Conservation (phyloP, 2,113 vertebrate genomes). For the Progne subis region DNA sequence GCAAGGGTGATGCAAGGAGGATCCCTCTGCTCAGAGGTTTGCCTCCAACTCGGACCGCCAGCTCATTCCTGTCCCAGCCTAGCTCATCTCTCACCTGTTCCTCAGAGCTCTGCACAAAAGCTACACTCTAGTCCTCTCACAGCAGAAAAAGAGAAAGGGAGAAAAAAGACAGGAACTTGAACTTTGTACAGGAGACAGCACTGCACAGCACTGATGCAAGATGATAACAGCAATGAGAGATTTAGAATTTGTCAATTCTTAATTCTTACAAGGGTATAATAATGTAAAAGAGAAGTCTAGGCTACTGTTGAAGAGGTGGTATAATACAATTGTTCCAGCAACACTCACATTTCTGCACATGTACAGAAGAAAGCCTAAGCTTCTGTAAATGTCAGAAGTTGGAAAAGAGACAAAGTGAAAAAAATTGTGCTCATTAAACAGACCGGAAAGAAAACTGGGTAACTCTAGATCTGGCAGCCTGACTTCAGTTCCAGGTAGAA, state of each 20-base stretch:
- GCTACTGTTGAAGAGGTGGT: not conserved
- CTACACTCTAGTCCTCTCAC: not conserved
- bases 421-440: not conserved
- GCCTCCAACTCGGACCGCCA: not conserved
- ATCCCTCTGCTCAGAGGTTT: not conserved
- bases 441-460: not conserved
- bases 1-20: conserved; percentile 33
- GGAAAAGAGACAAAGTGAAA: not conserved
- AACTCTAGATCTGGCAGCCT: conserved; percentile 39
- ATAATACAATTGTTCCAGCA: not conserved
- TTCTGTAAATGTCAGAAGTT: not conserved
- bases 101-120: not conserved
- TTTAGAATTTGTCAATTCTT: not conserved
- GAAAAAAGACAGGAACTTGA: not conserved
- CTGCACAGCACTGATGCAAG: not conserved
- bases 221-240: not conserved
- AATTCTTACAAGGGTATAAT: not conserved
- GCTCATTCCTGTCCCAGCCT: not conserved
- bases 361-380: not conserved
- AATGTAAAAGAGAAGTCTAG: not conserved
- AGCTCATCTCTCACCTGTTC: not conserved
- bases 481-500: conserved; percentile 68
- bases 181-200: not conserved
- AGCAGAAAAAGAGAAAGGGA: not conserved
- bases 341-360: not conserved